These are phyloP conservation scores for Protophormia terraenovae DNA, from an alignment of 2,888 invertebrate species.

Conservation along the genomic window DNA sequence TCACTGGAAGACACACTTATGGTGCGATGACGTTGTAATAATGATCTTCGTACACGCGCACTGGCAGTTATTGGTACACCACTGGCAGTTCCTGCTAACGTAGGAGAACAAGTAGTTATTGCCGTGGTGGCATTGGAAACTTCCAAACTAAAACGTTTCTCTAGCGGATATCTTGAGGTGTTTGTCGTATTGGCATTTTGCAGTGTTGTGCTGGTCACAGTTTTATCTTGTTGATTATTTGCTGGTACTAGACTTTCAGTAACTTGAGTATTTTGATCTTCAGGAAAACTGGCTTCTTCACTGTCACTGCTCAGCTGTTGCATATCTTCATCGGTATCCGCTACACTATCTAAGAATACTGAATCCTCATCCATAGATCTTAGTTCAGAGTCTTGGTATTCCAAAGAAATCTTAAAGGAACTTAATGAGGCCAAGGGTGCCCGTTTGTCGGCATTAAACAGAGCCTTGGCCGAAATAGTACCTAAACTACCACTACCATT, in stretches of 20 bases:
- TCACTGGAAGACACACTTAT: slow-evolving; percentile 77
- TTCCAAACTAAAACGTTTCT: slow-evolving; percentile 74
- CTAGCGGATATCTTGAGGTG: slow-evolving; percentile 57
- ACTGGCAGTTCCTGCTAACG: slow-evolving; percentile 42
- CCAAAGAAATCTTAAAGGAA: slow-evolving; percentile 87
- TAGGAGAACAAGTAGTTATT: slow-evolving; percentile 45
- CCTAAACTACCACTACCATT: slow-evolving; percentile 77
- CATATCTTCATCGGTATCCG: slow-evolving; percentile 92
- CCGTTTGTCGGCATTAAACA: slow-evolving; percentile 81
- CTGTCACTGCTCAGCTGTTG: slow-evolving; percentile 93
- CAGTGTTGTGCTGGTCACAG: neutral
- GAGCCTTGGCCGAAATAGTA: slow-evolving; percentile 77
- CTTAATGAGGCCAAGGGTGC: slow-evolving; percentile 91
- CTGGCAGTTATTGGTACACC: slow-evolving; percentile 54
- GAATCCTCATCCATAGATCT: slow-evolving; percentile 91
- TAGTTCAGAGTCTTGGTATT: slow-evolving; percentile 87
- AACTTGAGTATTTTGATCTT: slow-evolving; percentile 62
- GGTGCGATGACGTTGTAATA: slow-evolving; percentile 78
- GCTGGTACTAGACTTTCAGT: slow-evolving; percentile 41
- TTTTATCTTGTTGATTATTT: slow-evolving; percentile 37
- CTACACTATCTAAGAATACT: slow-evolving; percentile 88
- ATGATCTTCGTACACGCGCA: slow-evolving; percentile 73
- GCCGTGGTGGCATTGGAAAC: slow-evolving; percentile 53
- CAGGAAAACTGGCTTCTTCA: slow-evolving; percentile 82
- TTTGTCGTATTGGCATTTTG: too few relatives aligned